These are phyloP conservation scores for Zonitis immaculata DNA, from an alignment of 2,888 invertebrate species.

Conservation along the genomic window DNA sequence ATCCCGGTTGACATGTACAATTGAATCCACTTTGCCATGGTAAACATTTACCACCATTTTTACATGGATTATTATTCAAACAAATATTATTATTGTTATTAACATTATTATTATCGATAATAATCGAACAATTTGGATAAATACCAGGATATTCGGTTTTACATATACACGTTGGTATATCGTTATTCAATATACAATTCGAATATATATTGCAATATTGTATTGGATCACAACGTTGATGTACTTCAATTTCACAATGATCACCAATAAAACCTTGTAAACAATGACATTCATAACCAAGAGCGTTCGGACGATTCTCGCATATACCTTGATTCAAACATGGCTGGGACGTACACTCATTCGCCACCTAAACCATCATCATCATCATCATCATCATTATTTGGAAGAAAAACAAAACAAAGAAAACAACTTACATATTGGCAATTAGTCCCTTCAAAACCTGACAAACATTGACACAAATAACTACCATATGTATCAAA, in stretches of 20 bases:
- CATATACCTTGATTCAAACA: constrained; percentile 61
- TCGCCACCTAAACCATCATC: constrained; percentile 43
- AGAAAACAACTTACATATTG: constrained; percentile 57
- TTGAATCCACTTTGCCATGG: constrained; percentile 57
- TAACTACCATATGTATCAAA: constrained; percentile 79
- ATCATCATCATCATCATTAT: neutral
- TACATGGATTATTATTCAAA: constrained; percentile 64
- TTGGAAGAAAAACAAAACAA: constrained; percentile 1
- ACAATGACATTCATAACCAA: constrained; percentile 55
- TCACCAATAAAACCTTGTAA: constrained; percentile 52
- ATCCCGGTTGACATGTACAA: constrained; percentile 68
- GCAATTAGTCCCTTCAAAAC: constrained; percentile 78
- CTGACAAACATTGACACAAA: constrained; percentile 70
- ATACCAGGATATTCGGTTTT: constrained; percentile 59
- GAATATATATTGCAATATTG: constrained; percentile 61
- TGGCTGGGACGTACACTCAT: constrained; percentile 57
- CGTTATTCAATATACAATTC: constrained; percentile 56
- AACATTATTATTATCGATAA: constrained; percentile 46
- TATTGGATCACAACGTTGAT: constrained; percentile 51
- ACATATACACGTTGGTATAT: constrained; percentile 57
- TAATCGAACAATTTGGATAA: constrained; percentile 46
- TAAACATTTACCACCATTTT: constrained; percentile 69
- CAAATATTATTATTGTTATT: constrained; percentile 53
- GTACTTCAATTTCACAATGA: constrained; percentile 51
- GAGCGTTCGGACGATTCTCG: constrained; percentile 51